Evolutionary conservation across 2,113 vertebrate species (phyloP).

Genomic region (Myotis brandtii): DNA sequence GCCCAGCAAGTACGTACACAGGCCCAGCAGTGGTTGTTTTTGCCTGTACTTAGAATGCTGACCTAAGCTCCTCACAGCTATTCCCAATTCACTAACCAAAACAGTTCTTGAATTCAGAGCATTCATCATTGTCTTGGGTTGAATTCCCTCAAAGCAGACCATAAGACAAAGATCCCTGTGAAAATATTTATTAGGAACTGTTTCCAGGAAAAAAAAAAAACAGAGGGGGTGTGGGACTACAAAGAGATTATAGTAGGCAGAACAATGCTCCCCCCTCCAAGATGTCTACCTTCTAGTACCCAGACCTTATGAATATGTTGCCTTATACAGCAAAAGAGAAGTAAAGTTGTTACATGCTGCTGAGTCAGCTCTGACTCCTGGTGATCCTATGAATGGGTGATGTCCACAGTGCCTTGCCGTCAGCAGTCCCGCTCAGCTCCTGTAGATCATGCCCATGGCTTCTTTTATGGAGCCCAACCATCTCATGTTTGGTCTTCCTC

Average conservation of each 20-base stretch:
- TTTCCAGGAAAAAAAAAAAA: neutral
- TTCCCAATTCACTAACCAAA: neutral
- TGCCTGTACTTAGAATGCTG: neutral
- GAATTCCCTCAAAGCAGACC: neutral
- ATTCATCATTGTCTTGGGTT: neutral
- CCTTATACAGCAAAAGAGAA: neutral
- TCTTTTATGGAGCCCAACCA: neutral
- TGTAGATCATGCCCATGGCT: neutral
- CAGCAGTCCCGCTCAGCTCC: neutral
- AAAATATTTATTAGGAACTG: neutral
- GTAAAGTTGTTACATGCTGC: neutral
- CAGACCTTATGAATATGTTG: neutral
- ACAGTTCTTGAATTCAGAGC: neutral
- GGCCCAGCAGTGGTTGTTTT: accelerated
- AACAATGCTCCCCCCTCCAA: neutral
- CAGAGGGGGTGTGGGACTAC: neutral
- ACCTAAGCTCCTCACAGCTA: neutral
- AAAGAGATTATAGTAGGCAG: neutral
- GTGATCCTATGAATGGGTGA: too few species aligned
- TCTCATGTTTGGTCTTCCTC: neutral
- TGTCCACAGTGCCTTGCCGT: neutral
- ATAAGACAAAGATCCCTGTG: neutral
- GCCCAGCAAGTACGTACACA: neutral
- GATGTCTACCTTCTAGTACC: neutral
- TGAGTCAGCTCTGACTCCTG: neutral